Evolutionary conservation across 2,888 invertebrate species (phyloP), one percentile per base, ranked within the genome.

Genomic region (Hemistola chrysoprasaria): DNA sequence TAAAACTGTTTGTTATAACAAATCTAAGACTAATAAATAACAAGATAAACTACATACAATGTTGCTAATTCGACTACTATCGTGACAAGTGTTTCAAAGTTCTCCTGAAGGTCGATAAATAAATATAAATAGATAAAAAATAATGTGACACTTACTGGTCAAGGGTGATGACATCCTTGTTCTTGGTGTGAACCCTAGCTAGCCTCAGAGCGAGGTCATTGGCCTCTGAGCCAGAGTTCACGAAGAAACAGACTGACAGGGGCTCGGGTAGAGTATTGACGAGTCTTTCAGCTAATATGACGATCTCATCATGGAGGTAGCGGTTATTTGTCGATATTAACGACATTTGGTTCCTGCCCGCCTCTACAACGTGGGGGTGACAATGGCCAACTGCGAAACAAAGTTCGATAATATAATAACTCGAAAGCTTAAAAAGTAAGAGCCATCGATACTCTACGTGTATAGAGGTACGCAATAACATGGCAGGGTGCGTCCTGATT

Each of bases 211-310:
- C 99, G 59, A 99, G 91, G 87, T 99, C 99, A 78, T 99, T 99
- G 5, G 99, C 99, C 86, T 99, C 99, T 3, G 98, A 99, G 6
- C 99, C 99, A 0, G 99, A 99, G 85, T 99, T 99, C 38, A 98
- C 98, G 74, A 99, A 95, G 88, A 95, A 99, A 68, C 98, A 98
- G 2, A 98, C 96, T 8, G 95, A 95, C 22, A 99, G 88, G 20
- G 92, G 90, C 39, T 94, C 92, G 0, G 99, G 99, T 82, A 99
- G 90, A 2, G 96, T 94, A 40, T 92, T 91, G 8, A 95, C 92
- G 53, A 99, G 86, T 52, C 94, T 92, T 67, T 96, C 91, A 2
- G 98, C 98, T 62, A 97, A 95, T 40, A 97, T 90, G 5, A 98
- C 97, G 49, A 99, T 89, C 74, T 98, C 97, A 76, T 99, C 98